These are phyloP conservation scores for Tortricodes alternella DNA, from an alignment of 2,888 invertebrate species.

Conservation along the genomic window DNA sequence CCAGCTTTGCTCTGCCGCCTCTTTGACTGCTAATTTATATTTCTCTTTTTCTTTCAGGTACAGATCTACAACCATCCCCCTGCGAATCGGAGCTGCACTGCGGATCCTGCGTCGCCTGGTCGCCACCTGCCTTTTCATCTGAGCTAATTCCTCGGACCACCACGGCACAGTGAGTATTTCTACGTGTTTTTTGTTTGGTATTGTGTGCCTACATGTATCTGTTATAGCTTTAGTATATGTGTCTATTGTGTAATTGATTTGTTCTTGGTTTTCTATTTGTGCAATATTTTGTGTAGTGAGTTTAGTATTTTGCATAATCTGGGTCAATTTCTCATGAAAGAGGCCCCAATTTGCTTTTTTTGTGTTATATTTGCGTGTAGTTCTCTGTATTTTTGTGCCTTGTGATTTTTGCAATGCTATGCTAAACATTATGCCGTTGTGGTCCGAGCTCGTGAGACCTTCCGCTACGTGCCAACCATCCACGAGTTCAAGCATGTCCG, in stretches of 20 bases:
- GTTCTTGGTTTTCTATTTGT: background rate
- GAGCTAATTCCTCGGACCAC: conserved; percentile 30
- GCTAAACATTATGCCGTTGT: conserved; percentile 7
- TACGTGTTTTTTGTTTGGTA: conserved; percentile 24
- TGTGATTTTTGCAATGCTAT: background rate
- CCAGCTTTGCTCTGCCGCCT: conserved; percentile 21
- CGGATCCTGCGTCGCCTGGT: conserved; percentile 17
- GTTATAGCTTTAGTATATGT: conserved; percentile 2
- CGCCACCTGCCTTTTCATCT: conserved; percentile 19
- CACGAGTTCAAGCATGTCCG: background rate
- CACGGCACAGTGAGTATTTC: conserved; percentile 27
- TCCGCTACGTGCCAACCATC: background rate
- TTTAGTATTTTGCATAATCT: background rate
- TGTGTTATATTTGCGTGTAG: conserved; percentile 11
- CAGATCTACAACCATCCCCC: conserved; percentile 1
- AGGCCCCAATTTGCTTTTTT: conserved; percentile 16
- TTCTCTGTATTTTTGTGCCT: background rate
- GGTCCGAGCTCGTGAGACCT: conserved; percentile 13
- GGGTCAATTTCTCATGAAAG: conserved; percentile 13
- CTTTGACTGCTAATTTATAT: background rate
- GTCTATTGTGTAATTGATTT: background rate
- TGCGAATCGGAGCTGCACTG: background rate
- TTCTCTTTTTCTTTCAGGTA: conserved; percentile 25
- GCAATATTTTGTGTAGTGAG: background rate
- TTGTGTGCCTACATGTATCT: conserved; percentile 4